Percentiles rank a stretch among this genome's conserved stretches.
These are phyloP conservation scores for Apodemus agrarius DNA, from an alignment of 2,797 vertebrate genomes.

Conservation along the genomic window DNA sequence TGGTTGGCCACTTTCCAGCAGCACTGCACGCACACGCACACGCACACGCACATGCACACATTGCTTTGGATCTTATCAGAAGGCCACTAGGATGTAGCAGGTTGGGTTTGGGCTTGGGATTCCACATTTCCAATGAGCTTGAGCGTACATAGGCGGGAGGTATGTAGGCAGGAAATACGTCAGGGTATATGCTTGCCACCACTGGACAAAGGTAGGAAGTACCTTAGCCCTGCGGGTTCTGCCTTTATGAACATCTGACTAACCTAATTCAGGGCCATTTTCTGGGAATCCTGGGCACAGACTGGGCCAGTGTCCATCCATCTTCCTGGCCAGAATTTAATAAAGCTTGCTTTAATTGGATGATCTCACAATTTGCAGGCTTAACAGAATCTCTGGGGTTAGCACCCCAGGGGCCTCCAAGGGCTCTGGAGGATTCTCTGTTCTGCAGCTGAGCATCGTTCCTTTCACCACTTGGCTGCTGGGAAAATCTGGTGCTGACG, in stretches of 20 bases:
- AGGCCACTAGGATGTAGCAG: no score
- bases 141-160: no score
- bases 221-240: no score
- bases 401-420: not conserved
- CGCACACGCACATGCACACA: no score
- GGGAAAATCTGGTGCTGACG: accelerated
- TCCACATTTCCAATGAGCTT: not conserved
- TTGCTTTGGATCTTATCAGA: not conserved
- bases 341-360: not conserved
- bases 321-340: not conserved
- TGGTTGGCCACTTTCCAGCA: accelerated
- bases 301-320: not conserved
- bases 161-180: no score
- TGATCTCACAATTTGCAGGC: not conserved
- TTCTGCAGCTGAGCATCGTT: not conserved
- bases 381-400: not conserved
- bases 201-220: no score
- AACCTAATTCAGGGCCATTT: not conserved
- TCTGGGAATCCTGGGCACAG: not conserved
- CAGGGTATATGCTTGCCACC: no score
- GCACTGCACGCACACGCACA: accelerated
- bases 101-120: not conserved
- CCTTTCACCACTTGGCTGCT: not conserved
- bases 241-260: no score
- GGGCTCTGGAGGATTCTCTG: not conserved